Percentiles rank a stretch among this genome's conserved stretches.
Evolutionary conservation across 2,888 invertebrate genomes (phyloP).

Genomic region (Tenthredo notha): DNA sequence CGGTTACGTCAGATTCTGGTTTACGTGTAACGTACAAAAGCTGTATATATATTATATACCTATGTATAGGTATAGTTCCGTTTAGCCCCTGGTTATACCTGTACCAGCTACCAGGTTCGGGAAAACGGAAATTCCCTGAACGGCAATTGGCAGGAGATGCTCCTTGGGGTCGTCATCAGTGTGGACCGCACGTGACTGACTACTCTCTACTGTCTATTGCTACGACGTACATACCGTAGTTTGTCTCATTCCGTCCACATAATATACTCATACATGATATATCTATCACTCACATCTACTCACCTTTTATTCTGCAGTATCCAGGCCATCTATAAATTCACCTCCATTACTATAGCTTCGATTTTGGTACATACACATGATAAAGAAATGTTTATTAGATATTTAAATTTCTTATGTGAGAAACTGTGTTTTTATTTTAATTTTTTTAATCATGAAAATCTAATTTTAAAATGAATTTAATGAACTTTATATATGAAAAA

Average conservation of each 20-base stretch:
- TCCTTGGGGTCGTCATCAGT: slow-evolving; percentile 69
- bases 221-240: slow-evolving; percentile 55
- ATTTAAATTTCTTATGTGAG: not conserved
- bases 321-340: slow-evolving; percentile 48
- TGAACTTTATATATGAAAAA: not conserved
- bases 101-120: not conserved
- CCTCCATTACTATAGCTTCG: not conserved
- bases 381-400: not conserved
- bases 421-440: not conserved
- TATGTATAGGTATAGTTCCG: not conserved
- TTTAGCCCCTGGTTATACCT: not conserved
- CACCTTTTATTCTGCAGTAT: slow-evolving; percentile 49
- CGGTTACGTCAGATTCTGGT: slow-evolving; percentile 6
- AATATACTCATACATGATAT: slow-evolving; percentile 49
- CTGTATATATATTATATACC: not conserved
- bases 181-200: slow-evolving; percentile 69
- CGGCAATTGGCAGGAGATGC: slow-evolving; percentile 68
- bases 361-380: not conserved
- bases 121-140: slow-evolving; percentile 64
- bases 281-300: not conserved
- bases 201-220: slow-evolving; percentile 58
- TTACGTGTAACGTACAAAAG: not conserved
- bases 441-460: too few species aligned
- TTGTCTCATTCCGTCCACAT: slow-evolving; percentile 53
- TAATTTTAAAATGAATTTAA: not conserved